A percentile compares a stretch with the other conserved stretches of the same genome.
These are phyloP conservation scores for Genyomyrus donnyi DNA, from an alignment of 2,113 vertebrate species.

Conservation along the genomic window DNA sequence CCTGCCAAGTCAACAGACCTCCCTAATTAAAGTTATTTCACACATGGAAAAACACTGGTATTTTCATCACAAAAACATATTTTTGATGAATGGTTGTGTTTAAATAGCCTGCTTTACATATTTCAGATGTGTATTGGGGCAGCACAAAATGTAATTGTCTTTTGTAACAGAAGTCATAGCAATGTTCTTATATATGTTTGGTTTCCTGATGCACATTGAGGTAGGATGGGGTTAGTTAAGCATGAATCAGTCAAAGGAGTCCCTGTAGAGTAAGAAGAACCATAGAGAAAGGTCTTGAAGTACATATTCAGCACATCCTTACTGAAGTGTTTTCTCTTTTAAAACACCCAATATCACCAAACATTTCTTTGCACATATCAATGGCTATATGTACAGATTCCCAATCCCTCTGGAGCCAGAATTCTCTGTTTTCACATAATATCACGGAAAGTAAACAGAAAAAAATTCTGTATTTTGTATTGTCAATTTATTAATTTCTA, in stretches of 20 bases:
- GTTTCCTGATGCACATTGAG: neutral
- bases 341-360: neutral
- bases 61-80: neutral
- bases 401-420: neutral
- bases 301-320: neutral
- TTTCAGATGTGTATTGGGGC: neutral
- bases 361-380: neutral
- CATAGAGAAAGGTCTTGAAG: neutral
- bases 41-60: constrained; percentile 8
- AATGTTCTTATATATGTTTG: neutral
- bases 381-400: neutral
- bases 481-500: neutral
- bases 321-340: neutral
- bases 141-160: constrained; percentile 7
- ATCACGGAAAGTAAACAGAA: neutral
- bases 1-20: neutral
- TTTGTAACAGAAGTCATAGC: neutral
- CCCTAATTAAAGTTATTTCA: constrained; percentile 8
- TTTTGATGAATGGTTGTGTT: constrained; percentile 8
- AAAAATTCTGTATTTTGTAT: neutral
- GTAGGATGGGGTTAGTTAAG: neutral
- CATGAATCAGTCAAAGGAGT: neutral
- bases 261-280: neutral
- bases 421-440: neutral
- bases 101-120: constrained; percentile 7